Evolutionary conservation across 1,140 invertebrate species (phyloP), one percentile per base, ranked within the genome.

Genomic region (Cepaea nemoralis): DNA sequence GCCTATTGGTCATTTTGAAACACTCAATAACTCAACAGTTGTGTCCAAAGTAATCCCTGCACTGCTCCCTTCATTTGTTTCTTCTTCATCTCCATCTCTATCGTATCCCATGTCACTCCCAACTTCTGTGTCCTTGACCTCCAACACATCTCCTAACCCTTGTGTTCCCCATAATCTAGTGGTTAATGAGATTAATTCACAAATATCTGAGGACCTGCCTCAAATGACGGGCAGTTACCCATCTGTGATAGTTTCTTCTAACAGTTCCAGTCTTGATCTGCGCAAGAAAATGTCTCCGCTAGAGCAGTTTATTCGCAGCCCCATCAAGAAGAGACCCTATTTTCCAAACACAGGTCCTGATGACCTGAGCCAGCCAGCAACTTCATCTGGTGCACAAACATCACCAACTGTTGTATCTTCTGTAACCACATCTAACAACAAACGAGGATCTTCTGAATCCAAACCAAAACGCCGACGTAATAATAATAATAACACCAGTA

Each of bases 281-380:
- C 86, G 88, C 75, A 89, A 89, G 77, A 86, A 84, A 70, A 31
- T 80, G 3, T 80, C 78, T 19, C 76, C 83, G 8, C 82, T 85
- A 33, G 87, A 88, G 50, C 83, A 87, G 66, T 84, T 88, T 71
- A 85, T 83, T 79, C 84, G 88, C 79, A 91, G 90, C 86, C 90
- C 90, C 19, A 88, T 91, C 42, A 91, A 91, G 74, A 91, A 91
- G 82, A 85, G 90, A 71, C 90, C 90, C 27, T 90, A 90, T 81
- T 84, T 87, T 50, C 87, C 87, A 50, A 77, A 80, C 24, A 39
- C 35, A 39, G 69, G 67, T 27, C 19, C 78, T 35, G 78, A 80
- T 55, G 69, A 73, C 35, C 22, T 22, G 3, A 12, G 24, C 22
- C 59, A 79, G 35, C 24, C 27, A 33, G 24, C 59, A 24, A 1